phyloP scores from a whole-genome alignment of 2,888 invertebrate species.

The Cheilosia urbana region DNA sequence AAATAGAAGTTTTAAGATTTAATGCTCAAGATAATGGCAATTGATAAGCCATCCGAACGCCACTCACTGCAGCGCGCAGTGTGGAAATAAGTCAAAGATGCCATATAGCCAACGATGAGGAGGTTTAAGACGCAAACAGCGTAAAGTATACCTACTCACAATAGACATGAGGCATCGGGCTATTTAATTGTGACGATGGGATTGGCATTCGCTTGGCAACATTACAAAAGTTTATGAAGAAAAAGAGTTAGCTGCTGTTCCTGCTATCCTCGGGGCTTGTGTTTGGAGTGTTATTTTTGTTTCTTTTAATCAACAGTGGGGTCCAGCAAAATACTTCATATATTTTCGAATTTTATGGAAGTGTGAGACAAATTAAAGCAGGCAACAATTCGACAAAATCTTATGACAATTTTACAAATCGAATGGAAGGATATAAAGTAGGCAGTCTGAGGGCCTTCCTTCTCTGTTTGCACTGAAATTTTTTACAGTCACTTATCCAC shows the following conservation, averaged over 20 bases:
- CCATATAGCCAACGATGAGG: slow-evolving; percentile 11
- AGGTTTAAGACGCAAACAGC: not conserved
- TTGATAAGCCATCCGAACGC: slow-evolving; percentile 48
- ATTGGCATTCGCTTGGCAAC: slow-evolving; percentile 48
- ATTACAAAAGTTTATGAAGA: slow-evolving; percentile 9
- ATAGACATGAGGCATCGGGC: slow-evolving; percentile 27
- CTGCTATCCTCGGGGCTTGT: slow-evolving; percentile 20
- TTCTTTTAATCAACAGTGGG: slow-evolving; percentile 9
- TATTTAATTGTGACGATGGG: slow-evolving; percentile 53
- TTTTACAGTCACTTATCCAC: too few species aligned
- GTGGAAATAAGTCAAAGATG: slow-evolving; percentile 63
- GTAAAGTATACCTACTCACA: slow-evolving; percentile 1
- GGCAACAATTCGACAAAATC: too few species aligned
- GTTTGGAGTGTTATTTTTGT: not conserved
- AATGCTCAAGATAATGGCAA: slow-evolving; percentile 47
- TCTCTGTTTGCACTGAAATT: too few species aligned
- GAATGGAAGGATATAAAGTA: too few species aligned
- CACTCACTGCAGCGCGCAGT: slow-evolving; percentile 22
- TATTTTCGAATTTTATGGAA: too few species aligned
- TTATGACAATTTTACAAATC: too few species aligned
- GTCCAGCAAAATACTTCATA: not conserved
- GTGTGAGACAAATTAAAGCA: too few species aligned
- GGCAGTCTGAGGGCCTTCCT: too few species aligned
- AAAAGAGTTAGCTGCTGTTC: slow-evolving; percentile 18
- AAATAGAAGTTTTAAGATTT: slow-evolving; percentile 48